Evolutionary conservation across 2,888 invertebrate species (phyloP), one percentile per base, ranked within the genome.

Genomic region (Trichacis sp.): DNA sequence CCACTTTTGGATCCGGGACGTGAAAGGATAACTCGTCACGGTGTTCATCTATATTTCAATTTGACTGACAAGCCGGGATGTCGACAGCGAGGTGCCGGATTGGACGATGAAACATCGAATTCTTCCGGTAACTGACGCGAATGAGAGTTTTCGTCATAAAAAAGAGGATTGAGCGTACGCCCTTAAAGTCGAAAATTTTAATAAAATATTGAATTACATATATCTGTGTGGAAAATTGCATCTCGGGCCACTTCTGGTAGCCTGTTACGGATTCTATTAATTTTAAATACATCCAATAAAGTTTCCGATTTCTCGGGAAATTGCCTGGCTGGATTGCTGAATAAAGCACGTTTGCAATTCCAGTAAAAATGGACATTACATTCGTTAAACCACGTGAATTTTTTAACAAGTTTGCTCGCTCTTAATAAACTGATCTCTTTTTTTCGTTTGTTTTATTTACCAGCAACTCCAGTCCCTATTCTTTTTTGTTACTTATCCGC

Each of bases 31-130:
- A 68, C 65, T 38, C 54, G 54, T 46, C 61, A 71, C 45, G 70
- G 64, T 47, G 60, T 58, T 38, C 58, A 65, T 43, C 62, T 73
- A 49, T 72, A 73, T 62, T 74, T 71, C 56, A 73, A 73, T 58
- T 70, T 73, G 17, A 54, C 58, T 24, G 71, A 74, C 55, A 74
- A 72, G 40, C 69, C 71, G 2, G 70, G 57, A 43, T 68, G 62
- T 53, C 61, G 63, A 20, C 61, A 69, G 12, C 45, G 49, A 49
- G 15, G 48, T 8, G 4, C 14, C n/a, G n/a, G 11, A 36, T 36
- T 12, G 14, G 14, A 36, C 36, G 36, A 36, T 12, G 14, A 12
- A 12, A 36, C 11, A 12, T 11, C 36, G 36, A 36, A 36, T 12
- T 36, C 36, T 36, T 12, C 36, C 3, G 36, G 14, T 11, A 36